phyloP scores from a whole-genome alignment of 2,113 vertebrate species.

The Alectura lathami region DNA sequence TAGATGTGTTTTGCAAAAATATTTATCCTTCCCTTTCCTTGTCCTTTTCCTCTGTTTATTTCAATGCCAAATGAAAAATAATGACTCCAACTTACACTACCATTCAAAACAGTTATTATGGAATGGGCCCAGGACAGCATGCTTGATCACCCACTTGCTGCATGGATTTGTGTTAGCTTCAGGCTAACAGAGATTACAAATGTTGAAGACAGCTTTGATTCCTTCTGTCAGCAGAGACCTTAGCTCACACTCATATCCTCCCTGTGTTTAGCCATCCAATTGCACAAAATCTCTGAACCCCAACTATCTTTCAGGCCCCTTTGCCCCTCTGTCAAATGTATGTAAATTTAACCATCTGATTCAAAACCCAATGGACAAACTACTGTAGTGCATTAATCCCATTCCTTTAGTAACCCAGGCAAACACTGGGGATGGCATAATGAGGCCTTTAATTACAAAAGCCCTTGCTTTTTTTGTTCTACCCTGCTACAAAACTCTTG shows the following conservation, averaged over 20 bases:
- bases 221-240: background rate
- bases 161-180: background rate
- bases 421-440: background rate
- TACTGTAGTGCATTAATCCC: background rate
- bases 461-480: background rate
- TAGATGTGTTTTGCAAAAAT: slow-evolving; percentile 23
- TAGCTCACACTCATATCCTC: background rate
- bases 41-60: slow-evolving; percentile 53
- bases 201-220: background rate
- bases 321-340: background rate
- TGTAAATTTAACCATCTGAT: background rate
- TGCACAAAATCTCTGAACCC: background rate
- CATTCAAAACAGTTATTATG: background rate
- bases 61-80: slow-evolving; percentile 27
- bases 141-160: background rate
- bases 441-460: background rate
- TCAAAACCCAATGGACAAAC: background rate
- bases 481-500: background rate
- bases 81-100: background rate
- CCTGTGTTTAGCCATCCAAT: background rate
- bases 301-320: background rate
- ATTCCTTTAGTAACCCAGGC: background rate
- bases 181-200: background rate
- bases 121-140: background rate
- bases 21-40: slow-evolving; percentile 50